Base-by-base conservation (phyloP, 1,140 invertebrate species). In the Cepaea nemoralis region DNA sequence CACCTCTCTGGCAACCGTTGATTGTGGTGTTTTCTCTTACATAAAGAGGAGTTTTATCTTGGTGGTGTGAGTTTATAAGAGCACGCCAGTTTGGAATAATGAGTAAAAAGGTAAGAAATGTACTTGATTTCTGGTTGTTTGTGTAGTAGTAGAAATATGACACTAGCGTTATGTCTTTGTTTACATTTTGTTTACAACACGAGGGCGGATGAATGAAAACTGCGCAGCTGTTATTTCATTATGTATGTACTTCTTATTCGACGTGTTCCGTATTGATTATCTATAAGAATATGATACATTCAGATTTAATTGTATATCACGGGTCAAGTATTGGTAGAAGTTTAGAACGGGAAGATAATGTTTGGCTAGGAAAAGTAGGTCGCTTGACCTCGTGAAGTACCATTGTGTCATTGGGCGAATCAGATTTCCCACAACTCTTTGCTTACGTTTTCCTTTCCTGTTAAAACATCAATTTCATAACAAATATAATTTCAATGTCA, bases 31-130 rank as follows among this genome's bases (percentile, higher is more conserved):
- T 69, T 69, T 69, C 37, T 19, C 1, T 33, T 31, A 5, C 66
- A 33, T 55, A n/a, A 55, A 55, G 2, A 14, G 50, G 50, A 14
- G 50, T 55, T 55, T 55, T 3, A 63, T 63, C 27, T 63, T 63
- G 16, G 59, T 31, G n/a, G 59, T 31, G 59, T 63, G 59, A 63
- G 59, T 63, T 31, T 3, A 63, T 8, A 31, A 63, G 1, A 63
- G 2, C 27, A 31, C 59, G 33, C 39, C 12, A 2, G 69, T 71
- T n/a, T 63, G 74, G 78, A 85, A 85, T 81, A 63, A 87, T 87
- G 86, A 87, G 86, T 82, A 87, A 87, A 83, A 87, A 87, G 86
- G 85, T 87, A 81, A 84, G 85, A 27, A 66, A 74, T 74, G 10
- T 5, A 31, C 27, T 6, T 5, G 59, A 31, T 63, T 6, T 14